Conservation (phyloP, 2,888 invertebrate genomes). For the Plagodis pulveraria region DNA sequence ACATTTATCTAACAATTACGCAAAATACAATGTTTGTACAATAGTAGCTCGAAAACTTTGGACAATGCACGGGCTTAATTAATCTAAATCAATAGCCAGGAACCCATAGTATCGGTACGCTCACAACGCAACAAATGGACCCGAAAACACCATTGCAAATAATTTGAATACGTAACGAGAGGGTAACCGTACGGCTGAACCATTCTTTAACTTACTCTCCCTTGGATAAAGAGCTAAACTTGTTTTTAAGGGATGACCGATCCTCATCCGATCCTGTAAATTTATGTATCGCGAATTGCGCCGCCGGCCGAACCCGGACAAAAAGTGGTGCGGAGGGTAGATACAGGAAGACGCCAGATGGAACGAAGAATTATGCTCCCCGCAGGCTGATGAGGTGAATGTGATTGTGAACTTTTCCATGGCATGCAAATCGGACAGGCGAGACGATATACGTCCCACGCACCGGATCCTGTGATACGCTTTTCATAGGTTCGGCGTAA, state of each 20-base stretch:
- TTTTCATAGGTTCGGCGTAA: constrained; percentile 65
- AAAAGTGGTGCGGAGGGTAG: constrained; percentile 78
- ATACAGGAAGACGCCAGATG: constrained; percentile 82
- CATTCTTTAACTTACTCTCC: constrained; percentile 81
- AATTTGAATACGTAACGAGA: constrained; percentile 84
- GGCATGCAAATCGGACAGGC: constrained; percentile 79
- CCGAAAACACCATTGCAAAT: constrained; percentile 78
- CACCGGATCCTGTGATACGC: constrained; percentile 59
- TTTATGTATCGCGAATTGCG: constrained; percentile 82
- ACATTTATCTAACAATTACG: not conserved
- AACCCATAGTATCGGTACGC: constrained; percentile 60
- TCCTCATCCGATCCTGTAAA: constrained; percentile 83
- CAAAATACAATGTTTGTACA: not conserved
- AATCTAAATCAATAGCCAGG: constrained; percentile 61
- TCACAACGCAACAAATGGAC: constrained; percentile 68
- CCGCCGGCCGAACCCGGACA: constrained; percentile 76
- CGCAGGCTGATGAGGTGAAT: constrained; percentile 83
- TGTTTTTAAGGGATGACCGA: constrained; percentile 86
- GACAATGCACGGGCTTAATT: constrained; percentile 54
- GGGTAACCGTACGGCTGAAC: constrained; percentile 76
- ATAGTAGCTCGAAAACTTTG: constrained; percentile 25
- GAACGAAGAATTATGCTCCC: constrained; percentile 82
- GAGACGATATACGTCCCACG: constrained; percentile 61
- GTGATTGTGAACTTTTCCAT: constrained; percentile 81
- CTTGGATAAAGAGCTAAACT: constrained; percentile 83